Percentiles rank a stretch among this genome's conserved stretches.
These are phyloP conservation scores for Clamator glandarius DNA, from an alignment of 2,797 vertebrate species.

Conservation along the genomic window DNA sequence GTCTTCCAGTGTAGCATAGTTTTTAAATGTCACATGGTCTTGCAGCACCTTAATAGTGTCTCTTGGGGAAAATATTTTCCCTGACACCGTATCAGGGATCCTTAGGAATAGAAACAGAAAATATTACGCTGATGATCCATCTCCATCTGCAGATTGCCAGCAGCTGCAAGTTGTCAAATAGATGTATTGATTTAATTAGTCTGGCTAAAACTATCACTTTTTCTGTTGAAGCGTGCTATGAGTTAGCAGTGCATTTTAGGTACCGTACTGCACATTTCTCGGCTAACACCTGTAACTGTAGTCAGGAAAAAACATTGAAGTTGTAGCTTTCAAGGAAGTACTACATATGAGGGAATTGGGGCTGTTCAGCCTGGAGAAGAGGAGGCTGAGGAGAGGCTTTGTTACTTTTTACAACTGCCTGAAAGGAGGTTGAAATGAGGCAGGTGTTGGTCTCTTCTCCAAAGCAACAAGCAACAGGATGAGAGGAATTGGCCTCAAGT, in stretches of 20 bases:
- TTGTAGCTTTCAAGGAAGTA: conserved; percentile 6
- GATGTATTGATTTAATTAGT: conserved; percentile 80
- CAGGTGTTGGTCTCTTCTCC: too few relatives aligned
- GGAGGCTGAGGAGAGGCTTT: too few relatives aligned
- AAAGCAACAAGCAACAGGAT: too few relatives aligned
- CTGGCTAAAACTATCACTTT: conserved; percentile 42
- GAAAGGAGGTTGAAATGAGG: too few relatives aligned
- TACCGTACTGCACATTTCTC: neutral
- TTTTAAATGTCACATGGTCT: conserved; percentile 69
- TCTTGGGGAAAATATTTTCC: conserved; percentile 71
- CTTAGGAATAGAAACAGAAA: conserved; percentile 66
- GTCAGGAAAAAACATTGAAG: neutral
- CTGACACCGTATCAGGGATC: conserved; percentile 43
- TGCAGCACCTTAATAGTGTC: conserved; percentile 70
- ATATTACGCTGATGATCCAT: conserved; percentile 56
- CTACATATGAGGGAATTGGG: neutral
- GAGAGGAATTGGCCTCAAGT: too few relatives aligned
- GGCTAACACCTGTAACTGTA: neutral
- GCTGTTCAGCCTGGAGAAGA: too few relatives aligned
- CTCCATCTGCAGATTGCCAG: conserved; percentile 42
- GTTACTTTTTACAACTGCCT: too few relatives aligned
- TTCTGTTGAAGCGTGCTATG: neutral
- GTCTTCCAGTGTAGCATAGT: conserved; percentile 33
- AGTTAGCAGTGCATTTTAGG: conserved; percentile 13
- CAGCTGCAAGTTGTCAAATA: conserved; percentile 66